Base-by-base conservation (phyloP, 2,113 vertebrate species). In the Conger conger region DNA sequence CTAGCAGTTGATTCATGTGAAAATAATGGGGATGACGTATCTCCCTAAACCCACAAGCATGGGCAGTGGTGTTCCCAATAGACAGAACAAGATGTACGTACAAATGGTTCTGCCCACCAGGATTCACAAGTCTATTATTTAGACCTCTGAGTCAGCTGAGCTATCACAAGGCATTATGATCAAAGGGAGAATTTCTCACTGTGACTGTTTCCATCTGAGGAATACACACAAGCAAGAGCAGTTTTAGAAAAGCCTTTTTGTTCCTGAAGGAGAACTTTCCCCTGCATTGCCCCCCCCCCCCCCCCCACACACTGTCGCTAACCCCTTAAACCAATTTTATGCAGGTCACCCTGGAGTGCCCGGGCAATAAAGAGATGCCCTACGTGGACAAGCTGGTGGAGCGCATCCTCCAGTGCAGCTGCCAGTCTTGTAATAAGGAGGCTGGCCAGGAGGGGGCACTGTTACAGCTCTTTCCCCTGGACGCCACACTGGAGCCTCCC, bases 341-440 rank as follows among this genome's bases (percentile, higher is more conserved):
- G 27, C 89, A 99, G 98, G 97, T 99, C 89, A 98, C 97, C 0
- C 86, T 99, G 94, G 97, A 99, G 87, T 99, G 98, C 35, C 96
- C 97, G 0, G 95, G 95, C 88, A 97, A 93, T 0, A 96, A 97
- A 1, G 97, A 97, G 57, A 93, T 96, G 76, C 97, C 97, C 76
- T 93, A 93, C 1, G 97, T 99, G 87, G 97, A 99, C 89, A 99
- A 99, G 85, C 91, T 99, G 91, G 98, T 99, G 92, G 98, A 99
- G 93, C 96, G 97, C 93, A 99, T 99, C 40, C 90, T 98, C 78
- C 97, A 96, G 83, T 99, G 98, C 81, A 99, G 98, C 95, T 99
- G 98, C 92, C 98, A 99, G 95, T 97, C 98, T 0, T 99, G 98
- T 0, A 97, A 96, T 90, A 98, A 97, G 91, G 98, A 99, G 86